Percentiles rank a stretch among this genome's conserved stretches.
Conservation (phyloP, 2,888 invertebrate genomes). For the Sinopyrophorus schimmeli region DNA sequence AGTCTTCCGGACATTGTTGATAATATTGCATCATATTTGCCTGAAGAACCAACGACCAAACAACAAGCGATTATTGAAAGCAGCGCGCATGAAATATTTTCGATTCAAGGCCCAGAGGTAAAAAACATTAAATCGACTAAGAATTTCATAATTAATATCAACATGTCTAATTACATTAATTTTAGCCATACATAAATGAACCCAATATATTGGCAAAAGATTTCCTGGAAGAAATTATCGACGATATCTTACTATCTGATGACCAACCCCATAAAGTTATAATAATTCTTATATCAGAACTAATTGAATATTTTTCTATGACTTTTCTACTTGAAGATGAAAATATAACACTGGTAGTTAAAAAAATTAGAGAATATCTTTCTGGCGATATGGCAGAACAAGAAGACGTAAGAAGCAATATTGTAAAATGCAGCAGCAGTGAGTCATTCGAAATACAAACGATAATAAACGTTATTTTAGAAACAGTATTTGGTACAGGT, state of each 20-base stretch:
- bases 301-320: conserved; percentile 39
- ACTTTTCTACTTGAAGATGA: conserved; percentile 28
- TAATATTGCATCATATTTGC: conserved; percentile 43
- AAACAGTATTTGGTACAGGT: conserved; percentile 45
- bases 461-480: conserved; percentile 44
- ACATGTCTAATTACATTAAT: not conserved
- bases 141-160: not conserved
- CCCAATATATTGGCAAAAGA: not conserved
- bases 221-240: conserved; percentile 39
- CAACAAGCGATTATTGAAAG: conserved; percentile 43
- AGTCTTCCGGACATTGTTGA: conserved; percentile 44
- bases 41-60: conserved; percentile 40
- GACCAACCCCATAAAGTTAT: conserved; percentile 41
- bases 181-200: conserved; percentile 1
- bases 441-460: conserved; percentile 38
- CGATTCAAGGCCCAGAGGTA: conserved; percentile 43
- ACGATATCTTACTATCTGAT: conserved; percentile 35
- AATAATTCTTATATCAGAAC: conserved; percentile 39
- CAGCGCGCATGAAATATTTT: conserved; percentile 45
- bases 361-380: conserved; percentile 23
- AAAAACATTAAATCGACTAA: not conserved
- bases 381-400: conserved; percentile 32
- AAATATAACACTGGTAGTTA: conserved; percentile 33
- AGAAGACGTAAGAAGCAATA: conserved; percentile 32
- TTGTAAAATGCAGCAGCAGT: conserved; percentile 15